Percentiles rank a stretch among this genome's conserved stretches.
Evolutionary conservation across 2,888 invertebrate species (phyloP).

Genomic region (Myathropa florea): DNA sequence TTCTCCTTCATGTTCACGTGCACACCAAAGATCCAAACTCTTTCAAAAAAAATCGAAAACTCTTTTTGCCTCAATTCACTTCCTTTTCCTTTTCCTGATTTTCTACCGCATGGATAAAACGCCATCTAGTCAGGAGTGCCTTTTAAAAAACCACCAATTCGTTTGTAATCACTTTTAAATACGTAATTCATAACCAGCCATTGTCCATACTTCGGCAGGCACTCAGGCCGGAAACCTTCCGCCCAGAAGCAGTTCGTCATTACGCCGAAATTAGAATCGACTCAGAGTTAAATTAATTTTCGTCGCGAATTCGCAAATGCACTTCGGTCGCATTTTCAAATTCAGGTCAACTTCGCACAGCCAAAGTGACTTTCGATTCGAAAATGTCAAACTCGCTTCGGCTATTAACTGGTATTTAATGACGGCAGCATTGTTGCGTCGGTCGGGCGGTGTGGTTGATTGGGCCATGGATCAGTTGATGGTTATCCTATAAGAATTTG

Average conservation of each 20-base stretch:
- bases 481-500: neutral
- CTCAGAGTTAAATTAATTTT: constrained; percentile 61
- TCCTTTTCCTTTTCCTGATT: neutral
- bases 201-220: constrained; percentile 11
- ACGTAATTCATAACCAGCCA: constrained; percentile 55
- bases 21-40: too few relatives aligned
- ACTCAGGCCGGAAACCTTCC: constrained; percentile 3
- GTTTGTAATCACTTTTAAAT: constrained; percentile 63
- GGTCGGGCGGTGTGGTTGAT: neutral
- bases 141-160: constrained; percentile 22
- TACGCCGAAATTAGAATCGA: constrained; percentile 64
- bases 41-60: too few relatives aligned
- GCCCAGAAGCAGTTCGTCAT: constrained; percentile 60
- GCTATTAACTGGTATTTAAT: constrained; percentile 55
- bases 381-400: constrained; percentile 1
- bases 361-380: constrained; percentile 17
- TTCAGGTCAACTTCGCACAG: constrained; percentile 40
- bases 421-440: constrained; percentile 13
- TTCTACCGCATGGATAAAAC: neutral
- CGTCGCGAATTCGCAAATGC: constrained; percentile 64
- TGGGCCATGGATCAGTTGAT: neutral
- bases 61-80: too few relatives aligned
- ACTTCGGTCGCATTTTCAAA: constrained; percentile 36
- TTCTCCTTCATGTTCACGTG: too few relatives aligned
- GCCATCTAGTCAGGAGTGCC: neutral